Evolutionary conservation across 2,797 vertebrate genomes (phyloP).

Genomic region (Urocyon cinereoargenteus): DNA sequence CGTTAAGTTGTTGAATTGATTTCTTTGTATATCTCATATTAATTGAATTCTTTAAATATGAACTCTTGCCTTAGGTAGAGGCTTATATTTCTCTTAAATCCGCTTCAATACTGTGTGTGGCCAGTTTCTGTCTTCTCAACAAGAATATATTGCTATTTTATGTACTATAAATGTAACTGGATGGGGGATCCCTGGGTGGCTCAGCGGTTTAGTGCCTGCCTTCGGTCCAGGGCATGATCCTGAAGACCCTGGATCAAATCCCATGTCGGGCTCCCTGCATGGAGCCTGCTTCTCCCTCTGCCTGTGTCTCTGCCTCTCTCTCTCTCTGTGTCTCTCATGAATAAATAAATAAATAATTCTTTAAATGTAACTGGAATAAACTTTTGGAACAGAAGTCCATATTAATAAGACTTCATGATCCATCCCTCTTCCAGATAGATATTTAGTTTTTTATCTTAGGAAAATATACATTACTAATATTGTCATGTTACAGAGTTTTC

Average conservation of each 20-base stretch:
- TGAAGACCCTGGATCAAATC: too few relatives aligned
- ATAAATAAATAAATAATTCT: too few relatives aligned
- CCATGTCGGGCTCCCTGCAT: too few relatives aligned
- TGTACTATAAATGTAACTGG: neutral
- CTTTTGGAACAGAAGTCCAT: slow-evolving; percentile 5
- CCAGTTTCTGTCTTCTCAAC: slow-evolving; percentile 26
- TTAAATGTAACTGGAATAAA: slow-evolving; percentile 44
- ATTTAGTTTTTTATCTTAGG: neutral
- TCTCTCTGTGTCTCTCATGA: too few relatives aligned
- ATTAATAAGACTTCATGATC: slow-evolving; percentile 49
- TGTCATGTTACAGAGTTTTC: neutral
- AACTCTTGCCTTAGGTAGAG: neutral
- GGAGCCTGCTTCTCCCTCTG: too few relatives aligned
- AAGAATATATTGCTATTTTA: slow-evolving; percentile 36
- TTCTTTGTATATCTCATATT: neutral
- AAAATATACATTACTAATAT: neutral
- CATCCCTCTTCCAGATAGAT: slow-evolving; percentile 27
- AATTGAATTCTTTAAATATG: neutral
- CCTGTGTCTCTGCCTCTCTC: too few relatives aligned
- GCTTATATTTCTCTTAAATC: neutral
- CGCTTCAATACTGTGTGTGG: neutral
- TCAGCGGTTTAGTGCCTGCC: too few relatives aligned
- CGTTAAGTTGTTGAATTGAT: neutral
- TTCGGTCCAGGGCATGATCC: too few relatives aligned
- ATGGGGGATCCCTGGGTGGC: too few relatives aligned